Conservation (phyloP, 2,797 vertebrate species). For the Pogonophryne albipinna region DNA sequence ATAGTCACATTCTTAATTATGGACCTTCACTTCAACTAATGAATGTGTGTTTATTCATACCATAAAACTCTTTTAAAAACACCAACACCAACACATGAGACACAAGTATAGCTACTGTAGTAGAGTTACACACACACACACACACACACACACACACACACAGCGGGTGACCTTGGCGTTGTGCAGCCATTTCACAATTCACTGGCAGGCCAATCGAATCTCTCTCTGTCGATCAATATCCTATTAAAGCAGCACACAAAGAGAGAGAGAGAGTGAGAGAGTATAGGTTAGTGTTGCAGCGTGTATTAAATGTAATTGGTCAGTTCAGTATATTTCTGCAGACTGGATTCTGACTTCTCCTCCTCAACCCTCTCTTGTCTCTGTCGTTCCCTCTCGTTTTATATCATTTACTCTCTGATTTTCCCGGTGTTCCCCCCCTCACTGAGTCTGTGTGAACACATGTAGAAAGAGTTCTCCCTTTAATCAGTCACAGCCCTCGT, state of each 20-base stretch:
- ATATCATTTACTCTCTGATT: background rate
- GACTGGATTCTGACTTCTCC: conserved; percentile 44
- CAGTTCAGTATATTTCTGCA: conserved; percentile 85
- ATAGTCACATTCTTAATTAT: too few species aligned
- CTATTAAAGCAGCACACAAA: conserved; percentile 91
- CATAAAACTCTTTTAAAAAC: too few species aligned
- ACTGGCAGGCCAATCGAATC: conserved; percentile 95
- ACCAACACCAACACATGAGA: too few species aligned
- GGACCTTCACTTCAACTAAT: too few species aligned
- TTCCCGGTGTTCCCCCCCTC: background rate
- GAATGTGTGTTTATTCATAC: too few species aligned
- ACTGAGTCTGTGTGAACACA: too few species aligned
- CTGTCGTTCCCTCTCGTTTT: background rate
- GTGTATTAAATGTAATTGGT: conserved; percentile 97
- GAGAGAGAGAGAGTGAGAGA: conserved; percentile 26
- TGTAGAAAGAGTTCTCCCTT: too few species aligned
- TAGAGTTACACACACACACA: background rate
- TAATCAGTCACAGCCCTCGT: too few species aligned
- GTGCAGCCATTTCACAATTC: conserved; percentile 96
- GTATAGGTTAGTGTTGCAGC: conserved; percentile 88
- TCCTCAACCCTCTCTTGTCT: conserved; percentile 36
- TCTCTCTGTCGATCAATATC: conserved; percentile 98
- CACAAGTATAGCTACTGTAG: too few species aligned
- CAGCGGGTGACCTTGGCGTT: conserved; percentile 93
- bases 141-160: conserved; percentile 32